Evolutionary conservation across 2,888 invertebrate species (phyloP).

Genomic region (Pammene fasciana): DNA sequence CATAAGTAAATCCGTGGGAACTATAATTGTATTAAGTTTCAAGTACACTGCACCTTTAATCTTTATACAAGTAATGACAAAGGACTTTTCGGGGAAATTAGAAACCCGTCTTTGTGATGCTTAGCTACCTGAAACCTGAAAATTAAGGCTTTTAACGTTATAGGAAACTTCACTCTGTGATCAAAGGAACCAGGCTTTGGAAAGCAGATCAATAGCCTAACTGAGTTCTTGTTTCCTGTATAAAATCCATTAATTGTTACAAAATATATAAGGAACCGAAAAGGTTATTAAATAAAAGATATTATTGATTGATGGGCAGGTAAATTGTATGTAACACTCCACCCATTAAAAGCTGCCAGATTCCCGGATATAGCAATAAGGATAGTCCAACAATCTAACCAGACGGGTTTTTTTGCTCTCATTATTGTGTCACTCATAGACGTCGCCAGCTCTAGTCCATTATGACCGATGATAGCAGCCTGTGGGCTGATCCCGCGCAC

Average conservation of each 20-base stretch:
- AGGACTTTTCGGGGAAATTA: slow-evolving; percentile 22
- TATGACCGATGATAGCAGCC: no score
- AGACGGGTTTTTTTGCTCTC: no score
- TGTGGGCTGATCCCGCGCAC: no score
- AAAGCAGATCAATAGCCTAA: not conserved
- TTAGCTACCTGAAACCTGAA: not conserved
- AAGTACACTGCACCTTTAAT: not conserved
- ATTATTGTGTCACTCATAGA: no score
- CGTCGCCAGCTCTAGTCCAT: no score
- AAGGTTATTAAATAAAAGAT: no score
- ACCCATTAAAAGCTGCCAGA: no score
- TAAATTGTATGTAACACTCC: no score
- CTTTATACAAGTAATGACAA: slow-evolving; percentile 5
- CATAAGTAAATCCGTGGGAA: not conserved
- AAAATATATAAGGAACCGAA: no score
- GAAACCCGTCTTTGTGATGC: slow-evolving; percentile 1
- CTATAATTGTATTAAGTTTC: not conserved
- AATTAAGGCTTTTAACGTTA: slow-evolving; percentile 16
- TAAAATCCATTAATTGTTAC: not conserved
- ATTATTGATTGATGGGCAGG: no score
- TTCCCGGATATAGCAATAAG: no score
- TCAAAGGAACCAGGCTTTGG: slow-evolving; percentile 13
- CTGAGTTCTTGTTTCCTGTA: not conserved
- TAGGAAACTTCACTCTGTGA: slow-evolving; percentile 7
- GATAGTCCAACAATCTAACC: no score